phyloP scores from a whole-genome alignment of 2,888 invertebrate genomes.

The Campoplex capitator region DNA sequence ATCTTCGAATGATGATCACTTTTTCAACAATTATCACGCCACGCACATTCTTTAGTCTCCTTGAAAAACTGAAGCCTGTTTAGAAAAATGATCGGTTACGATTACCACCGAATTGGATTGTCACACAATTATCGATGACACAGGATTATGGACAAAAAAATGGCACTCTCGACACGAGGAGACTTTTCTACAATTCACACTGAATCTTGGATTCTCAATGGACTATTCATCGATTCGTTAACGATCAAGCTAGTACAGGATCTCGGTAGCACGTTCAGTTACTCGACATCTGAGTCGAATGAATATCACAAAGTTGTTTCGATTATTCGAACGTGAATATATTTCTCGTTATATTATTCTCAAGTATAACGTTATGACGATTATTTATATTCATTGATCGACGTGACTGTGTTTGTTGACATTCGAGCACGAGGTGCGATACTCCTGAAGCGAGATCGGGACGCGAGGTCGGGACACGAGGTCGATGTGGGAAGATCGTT shows the following conservation, averaged over 20 bases:
- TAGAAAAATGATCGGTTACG: conserved; percentile 7
- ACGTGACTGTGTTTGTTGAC: conserved; percentile 10
- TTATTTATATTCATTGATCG: conserved; percentile 32
- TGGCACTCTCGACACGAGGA: conserved; percentile 34
- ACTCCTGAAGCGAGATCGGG: conserved; percentile 18
- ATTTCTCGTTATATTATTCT: background rate
- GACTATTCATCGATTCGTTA: conserved; percentile 1
- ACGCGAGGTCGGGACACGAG: conserved; percentile 18
- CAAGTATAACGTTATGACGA: background rate
- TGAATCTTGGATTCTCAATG: conserved; percentile 18
- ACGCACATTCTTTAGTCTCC: background rate
- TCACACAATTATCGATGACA: conserved; percentile 32
- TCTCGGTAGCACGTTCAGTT: conserved; percentile 44
- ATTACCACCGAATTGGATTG: conserved; percentile 13
- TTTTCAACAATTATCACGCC: conserved; percentile 7
- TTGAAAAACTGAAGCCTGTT: conserved; percentile 2
- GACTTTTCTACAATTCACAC: conserved; percentile 39
- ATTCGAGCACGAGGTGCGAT: conserved; percentile 16
- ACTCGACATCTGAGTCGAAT: conserved; percentile 30
- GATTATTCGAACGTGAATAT: background rate
- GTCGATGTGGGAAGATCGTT: conserved; percentile 8
- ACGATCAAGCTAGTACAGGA: background rate
- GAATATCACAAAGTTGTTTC: conserved; percentile 21
- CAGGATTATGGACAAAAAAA: conserved; percentile 2
- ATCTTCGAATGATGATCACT: conserved; percentile 4